Percentiles rank a stretch among this genome's conserved stretches.
Conservation (phyloP, 2,797 vertebrate genomes). For the Selene dorsalis region DNA sequence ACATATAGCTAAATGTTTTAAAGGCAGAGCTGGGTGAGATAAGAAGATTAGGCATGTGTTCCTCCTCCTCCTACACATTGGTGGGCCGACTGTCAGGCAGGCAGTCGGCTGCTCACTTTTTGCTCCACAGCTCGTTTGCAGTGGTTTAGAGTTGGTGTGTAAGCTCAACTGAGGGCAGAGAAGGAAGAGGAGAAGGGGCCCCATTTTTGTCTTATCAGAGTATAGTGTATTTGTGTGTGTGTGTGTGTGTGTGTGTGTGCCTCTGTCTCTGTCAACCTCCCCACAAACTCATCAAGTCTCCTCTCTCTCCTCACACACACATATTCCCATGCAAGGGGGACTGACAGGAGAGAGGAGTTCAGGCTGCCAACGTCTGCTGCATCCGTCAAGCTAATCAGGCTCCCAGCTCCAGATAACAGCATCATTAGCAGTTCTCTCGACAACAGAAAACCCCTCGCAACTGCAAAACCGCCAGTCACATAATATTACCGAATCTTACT, state of each 20-base stretch:
- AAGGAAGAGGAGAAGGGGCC: constrained; percentile 21
- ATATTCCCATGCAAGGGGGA: constrained; percentile 33
- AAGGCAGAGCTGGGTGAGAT: constrained; percentile 52
- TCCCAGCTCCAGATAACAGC: constrained; percentile 68
- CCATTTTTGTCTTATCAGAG: constrained; percentile 42
- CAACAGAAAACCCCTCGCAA: constrained; percentile 54
- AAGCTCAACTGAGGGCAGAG: constrained; percentile 15
- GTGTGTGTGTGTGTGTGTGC: constrained; percentile 1
- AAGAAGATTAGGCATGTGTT: constrained; percentile 59
- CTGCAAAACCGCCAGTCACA: constrained; percentile 53
- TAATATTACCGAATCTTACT: constrained; percentile 64
- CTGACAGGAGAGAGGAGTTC: constrained; percentile 56
- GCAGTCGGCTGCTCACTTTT: constrained; percentile 44
- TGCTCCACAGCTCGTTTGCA: constrained; percentile 34
- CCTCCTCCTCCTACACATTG: constrained; percentile 57
- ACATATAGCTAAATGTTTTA: constrained; percentile 39
- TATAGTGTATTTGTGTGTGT: neutral
- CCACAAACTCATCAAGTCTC: constrained; percentile 49
- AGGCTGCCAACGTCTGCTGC: constrained; percentile 54
- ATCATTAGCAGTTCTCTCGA: constrained; percentile 65
- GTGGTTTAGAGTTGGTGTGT: constrained; percentile 36
- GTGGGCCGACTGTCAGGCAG: constrained; percentile 38
- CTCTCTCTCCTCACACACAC: constrained; percentile 34
- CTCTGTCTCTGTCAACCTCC: constrained; percentile 34
- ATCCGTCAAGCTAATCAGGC: constrained; percentile 73